These are phyloP conservation scores for Cataglyphis rosenhaueri DNA, from an alignment of 2,888 invertebrate species.

Conservation along the genomic window DNA sequence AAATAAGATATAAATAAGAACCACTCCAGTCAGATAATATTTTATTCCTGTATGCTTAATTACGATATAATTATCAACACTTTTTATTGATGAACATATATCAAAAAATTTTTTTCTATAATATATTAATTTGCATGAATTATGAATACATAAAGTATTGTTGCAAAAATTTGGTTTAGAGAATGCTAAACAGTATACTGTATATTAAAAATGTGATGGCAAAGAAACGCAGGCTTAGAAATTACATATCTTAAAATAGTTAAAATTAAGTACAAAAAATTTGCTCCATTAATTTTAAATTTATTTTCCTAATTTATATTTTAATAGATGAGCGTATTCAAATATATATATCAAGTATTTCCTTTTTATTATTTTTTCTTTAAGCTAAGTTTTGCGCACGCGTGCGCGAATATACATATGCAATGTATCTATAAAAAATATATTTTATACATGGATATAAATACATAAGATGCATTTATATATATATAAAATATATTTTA, in stretches of 20 bases:
- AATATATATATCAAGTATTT: not conserved
- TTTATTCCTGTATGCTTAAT: not conserved
- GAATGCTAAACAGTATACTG: not conserved
- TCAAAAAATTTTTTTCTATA: not conserved
- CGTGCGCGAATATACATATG: no score
- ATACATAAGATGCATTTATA: not conserved
- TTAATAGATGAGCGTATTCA: slow-evolving; percentile 6
- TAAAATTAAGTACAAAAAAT: not conserved
- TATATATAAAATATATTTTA: slow-evolving; percentile 5
- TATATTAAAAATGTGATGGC: not conserved
- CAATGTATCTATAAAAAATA: not conserved
- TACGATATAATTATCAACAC: slow-evolving; percentile 15
- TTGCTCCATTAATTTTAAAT: not conserved
- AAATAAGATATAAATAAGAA: slow-evolving; percentile 10
- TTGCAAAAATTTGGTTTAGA: not conserved
- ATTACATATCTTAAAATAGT: not conserved
- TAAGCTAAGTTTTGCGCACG: not conserved
- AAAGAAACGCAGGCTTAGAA: not conserved
- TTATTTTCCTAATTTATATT: not conserved
- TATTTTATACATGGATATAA: slow-evolving; percentile 4
- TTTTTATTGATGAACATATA: not conserved
- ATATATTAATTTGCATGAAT: not conserved
- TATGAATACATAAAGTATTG: slow-evolving; percentile 2
- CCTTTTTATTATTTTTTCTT: not conserved
- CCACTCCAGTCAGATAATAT: not conserved